A percentile compares a stretch with the other conserved stretches of the same genome.
Conservation (phyloP, 2,797 vertebrate genomes). For the Hypotaenidia philippensis region DNA sequence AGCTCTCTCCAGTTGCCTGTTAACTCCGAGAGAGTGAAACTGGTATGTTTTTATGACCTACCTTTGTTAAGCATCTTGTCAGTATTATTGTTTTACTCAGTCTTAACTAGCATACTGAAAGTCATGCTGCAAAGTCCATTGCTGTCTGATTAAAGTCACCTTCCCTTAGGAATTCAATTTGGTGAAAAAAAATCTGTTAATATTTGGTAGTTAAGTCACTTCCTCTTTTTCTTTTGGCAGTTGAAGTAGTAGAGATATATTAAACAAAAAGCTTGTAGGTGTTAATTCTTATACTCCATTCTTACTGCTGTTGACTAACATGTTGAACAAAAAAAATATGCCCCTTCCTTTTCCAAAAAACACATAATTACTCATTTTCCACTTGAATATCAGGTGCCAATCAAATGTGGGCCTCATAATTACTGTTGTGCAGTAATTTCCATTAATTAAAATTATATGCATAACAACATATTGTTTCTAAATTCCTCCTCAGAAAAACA, state of each 20-base stretch:
- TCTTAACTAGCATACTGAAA: neutral
- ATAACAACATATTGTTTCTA: constrained; percentile 23
- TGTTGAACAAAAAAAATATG: neutral
- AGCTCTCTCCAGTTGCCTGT: neutral
- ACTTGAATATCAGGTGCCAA: constrained; percentile 45
- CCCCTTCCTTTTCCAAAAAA: neutral
- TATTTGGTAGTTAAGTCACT: neutral
- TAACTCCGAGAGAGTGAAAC: neutral
- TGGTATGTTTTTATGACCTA: neutral
- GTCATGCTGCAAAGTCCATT: neutral
- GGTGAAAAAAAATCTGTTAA: neutral
- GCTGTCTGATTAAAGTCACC: neutral
- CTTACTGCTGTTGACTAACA: constrained; percentile 9
- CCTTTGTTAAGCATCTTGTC: neutral
- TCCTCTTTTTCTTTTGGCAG: neutral
- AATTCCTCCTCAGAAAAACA: neutral
- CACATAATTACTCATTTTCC: constrained; percentile 2
- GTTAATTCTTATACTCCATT: neutral
- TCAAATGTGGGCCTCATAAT: constrained; percentile 12
- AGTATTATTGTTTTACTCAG: neutral
- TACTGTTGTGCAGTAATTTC: neutral
- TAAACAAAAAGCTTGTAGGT: neutral
- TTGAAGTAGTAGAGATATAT: neutral
- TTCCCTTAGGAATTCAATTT: neutral
- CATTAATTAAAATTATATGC: constrained; percentile 16